These are phyloP conservation scores for Bombus confusus DNA, from an alignment of 1,140 invertebrate species.

Conservation along the genomic window DNA sequence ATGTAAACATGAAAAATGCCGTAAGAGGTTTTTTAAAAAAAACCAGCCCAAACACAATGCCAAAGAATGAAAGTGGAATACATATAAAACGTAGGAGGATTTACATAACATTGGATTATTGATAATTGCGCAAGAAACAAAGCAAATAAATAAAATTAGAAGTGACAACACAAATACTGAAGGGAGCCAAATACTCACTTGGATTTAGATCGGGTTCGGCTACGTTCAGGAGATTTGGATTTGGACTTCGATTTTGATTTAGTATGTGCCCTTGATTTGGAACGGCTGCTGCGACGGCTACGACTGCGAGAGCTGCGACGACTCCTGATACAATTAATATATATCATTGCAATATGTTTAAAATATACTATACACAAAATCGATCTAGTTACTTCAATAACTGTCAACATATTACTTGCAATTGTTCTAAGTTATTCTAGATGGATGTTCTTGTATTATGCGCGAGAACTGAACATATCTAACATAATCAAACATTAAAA, in stretches of 20 bases:
- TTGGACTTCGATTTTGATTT: slow-evolving; percentile 88
- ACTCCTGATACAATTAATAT: slow-evolving; percentile 72
- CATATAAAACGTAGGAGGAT: neutral
- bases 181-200: slow-evolving; percentile 78
- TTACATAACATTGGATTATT: slow-evolving; percentile 7
- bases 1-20: slow-evolving; percentile 50
- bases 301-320: slow-evolving; percentile 84
- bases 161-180: slow-evolving; percentile 28
- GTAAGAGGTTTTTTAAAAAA: slow-evolving; percentile 43
- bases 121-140: slow-evolving; percentile 67
- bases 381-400: neutral
- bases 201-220: slow-evolving; percentile 84
- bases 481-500: slow-evolving; percentile 6
- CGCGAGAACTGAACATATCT: neutral
- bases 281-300: slow-evolving; percentile 86
- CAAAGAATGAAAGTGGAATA: slow-evolving; percentile 54
- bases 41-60: slow-evolving; percentile 74
- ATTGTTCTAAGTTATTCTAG: neutral
- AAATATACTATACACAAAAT: neutral
- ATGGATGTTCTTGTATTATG: neutral
- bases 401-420: neutral
- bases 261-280: slow-evolving; percentile 86
- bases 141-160: slow-evolving; percentile 51
- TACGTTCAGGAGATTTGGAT: slow-evolving; percentile 87
- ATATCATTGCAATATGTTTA: neutral